These are phyloP conservation scores for Dermochelys coriacea DNA, from an alignment of 2,797 vertebrate species.

Conservation along the genomic window DNA sequence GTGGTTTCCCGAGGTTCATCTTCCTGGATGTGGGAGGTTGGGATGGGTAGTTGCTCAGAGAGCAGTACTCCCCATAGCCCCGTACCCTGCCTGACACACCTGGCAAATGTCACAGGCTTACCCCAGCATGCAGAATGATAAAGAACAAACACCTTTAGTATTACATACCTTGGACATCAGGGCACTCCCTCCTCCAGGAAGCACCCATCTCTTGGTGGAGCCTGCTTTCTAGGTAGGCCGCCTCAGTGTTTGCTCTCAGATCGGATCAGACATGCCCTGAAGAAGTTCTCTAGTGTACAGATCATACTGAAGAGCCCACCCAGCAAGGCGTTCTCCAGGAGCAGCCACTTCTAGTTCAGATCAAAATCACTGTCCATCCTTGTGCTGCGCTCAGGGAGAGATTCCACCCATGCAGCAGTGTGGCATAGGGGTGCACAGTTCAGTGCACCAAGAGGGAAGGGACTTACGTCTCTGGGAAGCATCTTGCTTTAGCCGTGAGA, in stretches of 20 bases:
- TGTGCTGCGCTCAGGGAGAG: background rate
- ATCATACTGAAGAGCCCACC: background rate
- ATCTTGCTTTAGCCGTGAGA: background rate
- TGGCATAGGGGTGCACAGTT: background rate
- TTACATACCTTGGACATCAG: background rate
- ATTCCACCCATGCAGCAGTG: background rate
- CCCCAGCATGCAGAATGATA: background rate
- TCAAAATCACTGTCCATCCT: background rate
- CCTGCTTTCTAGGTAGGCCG: background rate
- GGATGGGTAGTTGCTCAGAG: background rate
- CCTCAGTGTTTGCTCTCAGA: background rate
- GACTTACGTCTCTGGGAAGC: background rate
- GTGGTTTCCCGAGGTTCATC: background rate
- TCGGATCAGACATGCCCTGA: background rate
- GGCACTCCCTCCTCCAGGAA: background rate
- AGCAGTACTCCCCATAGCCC: no score
- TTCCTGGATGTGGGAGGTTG: background rate
- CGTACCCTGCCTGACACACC: fast-evolving
- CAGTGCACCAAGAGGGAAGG: background rate
- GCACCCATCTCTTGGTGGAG: background rate
- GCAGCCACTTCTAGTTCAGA: background rate
- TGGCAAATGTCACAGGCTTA: background rate
- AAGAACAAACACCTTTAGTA: background rate
- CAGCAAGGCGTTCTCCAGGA: background rate
- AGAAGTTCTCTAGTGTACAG: background rate